These are phyloP conservation scores for Porites australiensis DNA, from an alignment of 64 coral and sea anemone species.

Conservation along the genomic window DNA sequence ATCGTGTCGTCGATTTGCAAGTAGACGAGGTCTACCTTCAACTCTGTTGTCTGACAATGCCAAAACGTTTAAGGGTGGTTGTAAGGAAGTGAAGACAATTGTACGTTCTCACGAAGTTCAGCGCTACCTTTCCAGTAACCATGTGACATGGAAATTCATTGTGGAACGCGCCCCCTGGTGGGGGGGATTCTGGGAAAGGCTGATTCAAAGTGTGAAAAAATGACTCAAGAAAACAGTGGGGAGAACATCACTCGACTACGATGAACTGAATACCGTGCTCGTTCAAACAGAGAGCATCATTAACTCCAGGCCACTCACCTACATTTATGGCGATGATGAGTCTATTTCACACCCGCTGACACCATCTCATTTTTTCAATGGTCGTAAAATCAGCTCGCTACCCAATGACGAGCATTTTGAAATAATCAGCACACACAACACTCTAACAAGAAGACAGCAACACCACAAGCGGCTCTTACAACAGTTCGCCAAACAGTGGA, in stretches of 20 bases:
- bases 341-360: too few species aligned
- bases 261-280: conserved; percentile 26
- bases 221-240: conserved; percentile 12
- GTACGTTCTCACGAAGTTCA: not conserved
- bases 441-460: conserved; percentile 63
- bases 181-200: conserved; percentile 4
- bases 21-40: not conserved
- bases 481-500: conserved; percentile 70
- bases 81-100: not conserved
- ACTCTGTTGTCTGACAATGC: too few species aligned
- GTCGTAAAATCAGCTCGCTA: not conserved
- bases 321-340: conserved; percentile 15
- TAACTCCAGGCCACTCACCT: conserved; percentile 27
- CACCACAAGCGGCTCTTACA: conserved; percentile 58
- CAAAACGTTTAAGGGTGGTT: not conserved
- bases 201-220: not conserved
- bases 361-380: conserved; percentile 59
- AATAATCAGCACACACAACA: conserved; percentile 27
- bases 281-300: conserved; percentile 36
- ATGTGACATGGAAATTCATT: conserved; percentile 17
- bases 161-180: not conserved
- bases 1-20: conserved; percentile 7
- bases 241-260: not conserved
- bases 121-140: not conserved
- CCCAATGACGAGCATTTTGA: conserved; percentile 19